These are phyloP conservation scores for Thyatira batis DNA, from an alignment of 2,888 invertebrate genomes.

Conservation along the genomic window DNA sequence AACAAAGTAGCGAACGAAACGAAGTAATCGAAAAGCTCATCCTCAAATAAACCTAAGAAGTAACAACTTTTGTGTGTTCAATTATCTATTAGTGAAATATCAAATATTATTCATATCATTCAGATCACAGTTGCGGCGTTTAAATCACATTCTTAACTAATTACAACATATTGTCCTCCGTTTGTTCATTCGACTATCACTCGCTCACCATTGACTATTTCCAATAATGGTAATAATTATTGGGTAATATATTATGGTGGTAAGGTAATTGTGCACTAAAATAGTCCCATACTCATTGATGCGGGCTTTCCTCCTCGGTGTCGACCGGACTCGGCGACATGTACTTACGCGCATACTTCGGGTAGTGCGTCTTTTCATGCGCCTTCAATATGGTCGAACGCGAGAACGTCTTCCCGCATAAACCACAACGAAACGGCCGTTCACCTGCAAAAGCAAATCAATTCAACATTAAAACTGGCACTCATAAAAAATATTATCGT, in stretches of 20 bases:
- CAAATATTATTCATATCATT: conserved; percentile 83
- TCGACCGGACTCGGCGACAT: conserved; percentile 93
- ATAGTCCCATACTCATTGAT: conserved; percentile 78
- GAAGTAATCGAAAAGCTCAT: conserved; percentile 44
- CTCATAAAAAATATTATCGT: neutral
- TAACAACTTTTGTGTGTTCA: conserved; percentile 72
- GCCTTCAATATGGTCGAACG: conserved; percentile 95
- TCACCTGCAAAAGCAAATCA: conserved; percentile 82
- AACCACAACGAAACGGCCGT: conserved; percentile 92
- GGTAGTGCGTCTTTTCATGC: conserved; percentile 96
- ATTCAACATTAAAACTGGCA: neutral
- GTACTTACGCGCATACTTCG: conserved; percentile 94
- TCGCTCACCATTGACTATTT: conserved; percentile 65
- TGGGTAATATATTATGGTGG: conserved; percentile 53
- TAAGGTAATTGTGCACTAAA: conserved; percentile 53
- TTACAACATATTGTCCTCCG: conserved; percentile 79
- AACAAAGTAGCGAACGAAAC: conserved; percentile 48
- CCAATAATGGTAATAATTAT: conserved; percentile 49
- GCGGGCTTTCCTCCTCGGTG: conserved; percentile 90
- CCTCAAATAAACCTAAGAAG: conserved; percentile 56
- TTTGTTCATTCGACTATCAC: conserved; percentile 73
- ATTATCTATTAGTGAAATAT: conserved; percentile 82
- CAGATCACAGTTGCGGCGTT: conserved; percentile 84
- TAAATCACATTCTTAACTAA: conserved; percentile 82
- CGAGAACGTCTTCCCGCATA: conserved; percentile 95